Base-by-base conservation (phyloP, 1,140 invertebrate species). In the Tetramorium alpestre region DNA sequence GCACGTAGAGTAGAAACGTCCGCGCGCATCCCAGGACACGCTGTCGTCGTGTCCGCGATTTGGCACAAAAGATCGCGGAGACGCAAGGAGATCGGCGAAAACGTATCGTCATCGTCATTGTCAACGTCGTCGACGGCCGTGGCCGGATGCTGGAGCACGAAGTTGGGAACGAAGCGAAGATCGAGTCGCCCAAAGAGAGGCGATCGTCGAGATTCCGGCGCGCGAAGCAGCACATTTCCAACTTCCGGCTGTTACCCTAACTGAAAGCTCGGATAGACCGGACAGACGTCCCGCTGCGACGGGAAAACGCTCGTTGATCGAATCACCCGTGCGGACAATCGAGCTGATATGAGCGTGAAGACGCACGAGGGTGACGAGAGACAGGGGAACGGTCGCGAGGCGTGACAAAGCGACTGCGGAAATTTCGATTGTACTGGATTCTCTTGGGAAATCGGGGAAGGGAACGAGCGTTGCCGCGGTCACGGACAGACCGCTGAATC, bases 131-230 rank as follows among this genome's bases (percentile, higher is more conserved):
- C 47, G 10, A 69, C 78, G 64, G 22, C 65, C 64, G 44, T 58
- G 72, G 51, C 65, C 65, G 78, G 38, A 81, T 81, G 78, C 65
- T 81, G 78, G 49, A 72, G 69, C 54, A 75, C 54, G 7, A 81
- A 81, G 64, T 25, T 22, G 54, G 25, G 11, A 73, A 73, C 51
- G 28, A 41, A 84, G 51, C 67, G 54, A 82, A 33, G n/a, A 60
- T 16, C 69, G 67, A 73, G 10, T 82, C 67, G 47, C 33, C 49
- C 10, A 65, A 18, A 58, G 69, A 54, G 22, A 69, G 67, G 77
- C 87, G 88, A 90, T 89, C 91, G 86, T 87, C 88, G 84, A 87
- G 87, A 89, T 86, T 87, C 84, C 82, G 81, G 51, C 54, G 76
- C 6, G 44, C 18, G 25, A 72, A 25, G 38, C 51, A 16, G n/a